Evolutionary conservation across 2,888 invertebrate species (phyloP).

Genomic region (Andrena chrysosceles): DNA sequence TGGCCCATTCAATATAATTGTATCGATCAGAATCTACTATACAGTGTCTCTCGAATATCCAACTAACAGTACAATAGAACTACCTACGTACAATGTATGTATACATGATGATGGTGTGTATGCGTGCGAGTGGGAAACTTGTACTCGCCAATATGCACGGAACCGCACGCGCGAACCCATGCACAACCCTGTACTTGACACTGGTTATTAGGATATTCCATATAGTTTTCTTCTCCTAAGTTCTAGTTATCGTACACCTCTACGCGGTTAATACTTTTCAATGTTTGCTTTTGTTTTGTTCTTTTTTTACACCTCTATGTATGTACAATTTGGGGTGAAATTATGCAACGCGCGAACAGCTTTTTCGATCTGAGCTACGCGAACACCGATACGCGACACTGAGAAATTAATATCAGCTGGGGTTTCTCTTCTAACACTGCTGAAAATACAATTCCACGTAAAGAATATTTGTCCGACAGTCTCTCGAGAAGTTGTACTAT

Average conservation of each 20-base stretch:
- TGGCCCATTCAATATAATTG: conserved; percentile 79
- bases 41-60: conserved; percentile 75
- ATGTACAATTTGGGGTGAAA: conserved; percentile 73
- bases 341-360: conserved; percentile 54
- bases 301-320: conserved; percentile 48
- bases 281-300: conserved; percentile 27
- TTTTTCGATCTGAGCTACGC: conserved; percentile 57
- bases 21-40: conserved; percentile 78
- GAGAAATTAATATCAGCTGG: conserved; percentile 8
- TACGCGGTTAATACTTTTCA: conserved; percentile 56
- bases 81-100: conserved; percentile 74
- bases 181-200: conserved; percentile 53
- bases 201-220: conserved; percentile 63
- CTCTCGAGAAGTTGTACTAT: conserved; percentile 11
- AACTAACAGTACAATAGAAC: conserved; percentile 72
- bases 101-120: conserved; percentile 53
- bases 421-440: neutral
- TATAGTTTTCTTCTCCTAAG: conserved; percentile 54
- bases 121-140: conserved; percentile 61
- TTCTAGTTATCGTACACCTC: conserved; percentile 58
- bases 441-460: conserved; percentile 30
- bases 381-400: conserved; percentile 8
- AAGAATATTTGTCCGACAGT: conserved; percentile 33
- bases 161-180: conserved; percentile 54
- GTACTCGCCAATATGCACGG: conserved; percentile 63